Evolutionary conservation across 2,797 vertebrate species (phyloP).

Genomic region (Sciurus carolinensis): DNA sequence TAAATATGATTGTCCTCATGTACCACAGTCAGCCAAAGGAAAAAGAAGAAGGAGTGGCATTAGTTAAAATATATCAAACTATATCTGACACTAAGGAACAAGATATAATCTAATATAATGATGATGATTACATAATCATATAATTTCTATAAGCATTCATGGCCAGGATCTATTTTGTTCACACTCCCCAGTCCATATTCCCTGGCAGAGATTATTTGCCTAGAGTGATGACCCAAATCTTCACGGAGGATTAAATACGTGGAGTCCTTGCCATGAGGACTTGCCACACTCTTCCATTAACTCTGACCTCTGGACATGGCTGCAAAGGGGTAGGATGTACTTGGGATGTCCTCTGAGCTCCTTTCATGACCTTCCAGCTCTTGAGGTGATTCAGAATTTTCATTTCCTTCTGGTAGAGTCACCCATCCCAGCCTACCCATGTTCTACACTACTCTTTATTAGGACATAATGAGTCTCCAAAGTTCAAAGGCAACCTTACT

Average conservation of each 20-base stretch:
- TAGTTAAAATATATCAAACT: background rate
- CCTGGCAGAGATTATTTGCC: background rate
- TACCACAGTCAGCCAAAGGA: background rate
- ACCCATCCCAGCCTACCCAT: background rate
- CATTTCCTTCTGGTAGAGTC: background rate
- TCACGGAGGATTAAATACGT: background rate
- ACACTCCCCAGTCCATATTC: accelerated
- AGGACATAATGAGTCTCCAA: background rate
- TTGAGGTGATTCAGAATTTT: background rate
- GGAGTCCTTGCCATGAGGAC: background rate
- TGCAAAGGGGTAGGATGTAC: no score
- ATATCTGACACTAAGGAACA: background rate
- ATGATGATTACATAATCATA: no score
- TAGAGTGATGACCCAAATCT: background rate
- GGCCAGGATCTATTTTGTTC: background rate
- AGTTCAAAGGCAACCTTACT: background rate
- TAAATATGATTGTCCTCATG: background rate
- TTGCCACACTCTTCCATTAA: background rate
- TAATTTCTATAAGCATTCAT: background rate
- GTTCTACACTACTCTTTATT: background rate
- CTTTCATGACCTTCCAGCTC: no score
- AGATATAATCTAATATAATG: background rate
- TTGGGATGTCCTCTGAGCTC: background rate
- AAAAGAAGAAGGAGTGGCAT: background rate
- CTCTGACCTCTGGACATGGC: background rate